Base-by-base conservation (phyloP, 2,113 vertebrate genomes). In the Hypocryptadius cinnamomeus region DNA sequence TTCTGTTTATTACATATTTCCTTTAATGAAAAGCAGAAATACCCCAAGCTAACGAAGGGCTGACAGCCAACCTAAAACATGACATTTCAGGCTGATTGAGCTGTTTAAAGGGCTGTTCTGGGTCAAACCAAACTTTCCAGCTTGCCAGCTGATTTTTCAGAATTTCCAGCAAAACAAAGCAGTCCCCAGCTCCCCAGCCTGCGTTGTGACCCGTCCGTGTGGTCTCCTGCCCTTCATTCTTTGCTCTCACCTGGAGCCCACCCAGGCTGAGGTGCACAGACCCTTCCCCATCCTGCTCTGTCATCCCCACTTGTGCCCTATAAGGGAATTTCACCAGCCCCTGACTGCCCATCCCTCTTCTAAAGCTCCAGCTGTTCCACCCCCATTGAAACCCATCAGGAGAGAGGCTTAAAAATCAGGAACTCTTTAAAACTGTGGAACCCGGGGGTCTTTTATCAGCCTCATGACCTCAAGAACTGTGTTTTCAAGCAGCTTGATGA, bases 1-100 rank as follows among this genome's bases (percentile, higher is more conserved):
- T 35, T 42, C 44, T 95, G 93, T 95, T 96, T 96, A 51, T 94
- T 88, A 61, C 94, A 96, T 95, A 93, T 95, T 95, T 94, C 90
- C 85, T 95, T 93, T 96, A 96, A 96, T 95, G 92, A 96, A 95
- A 96, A 96, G 96, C 96, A 96, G 96, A 95, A 92, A 53, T 44
- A 85, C 66, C 80, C 68, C 50, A 57, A 61, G 87, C 92, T 92
- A 87, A n/a, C 2, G 4, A 31, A 77, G 13, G 31, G 92, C 90
- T 89, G 85, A 89, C 85, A 70, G 85, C 94, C 92, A 90, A 69
- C 82, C 50, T 89, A 68, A 86, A 93, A 84, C 96, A 90, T 92
- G 87, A 88, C 93, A 88, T 95, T 94, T 86, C 39, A 39, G 93
- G 56, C 90, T 91, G 93, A 90, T 53, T 31, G 92, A 63, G 72